Conservation (phyloP, 2,797 vertebrate genomes). For the Cossypha niveicapilla region DNA sequence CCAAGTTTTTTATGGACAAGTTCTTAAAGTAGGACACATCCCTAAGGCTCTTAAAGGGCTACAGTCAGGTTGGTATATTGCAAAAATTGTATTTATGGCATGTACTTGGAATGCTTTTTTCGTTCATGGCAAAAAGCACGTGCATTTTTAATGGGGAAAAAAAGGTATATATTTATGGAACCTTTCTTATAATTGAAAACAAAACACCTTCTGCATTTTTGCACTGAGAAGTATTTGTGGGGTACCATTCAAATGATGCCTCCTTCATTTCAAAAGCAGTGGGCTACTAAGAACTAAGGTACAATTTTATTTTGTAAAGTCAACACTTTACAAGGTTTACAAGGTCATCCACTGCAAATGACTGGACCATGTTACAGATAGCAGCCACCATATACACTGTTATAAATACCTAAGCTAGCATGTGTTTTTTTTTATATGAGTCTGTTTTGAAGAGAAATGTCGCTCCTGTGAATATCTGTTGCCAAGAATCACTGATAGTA, state of each 20-base stretch:
- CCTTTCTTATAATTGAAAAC: not conserved
- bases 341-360: not conserved
- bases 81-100: conserved; percentile 5
- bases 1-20: conserved; percentile 38
- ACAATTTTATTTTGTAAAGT: not conserved
- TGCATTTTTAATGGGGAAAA: not conserved
- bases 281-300: not conserved
- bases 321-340: not conserved
- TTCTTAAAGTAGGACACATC: not conserved
- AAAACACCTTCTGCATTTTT: conserved; percentile 28
- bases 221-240: conserved; percentile 7
- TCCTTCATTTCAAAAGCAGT: conserved; percentile 20
- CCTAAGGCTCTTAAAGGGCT: conserved; percentile 7
- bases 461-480: not conserved
- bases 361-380: not conserved
- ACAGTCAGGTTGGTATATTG: not conserved
- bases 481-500: not conserved
- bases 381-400: not conserved
- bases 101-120: not conserved
- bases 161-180: not conserved
- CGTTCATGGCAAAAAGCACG: not conserved
- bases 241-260: not conserved
- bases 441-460: not conserved
- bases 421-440: not conserved
- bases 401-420: not conserved